Base-by-base conservation (phyloP, 2,113 vertebrate genomes). In the Alosa alosa region DNA sequence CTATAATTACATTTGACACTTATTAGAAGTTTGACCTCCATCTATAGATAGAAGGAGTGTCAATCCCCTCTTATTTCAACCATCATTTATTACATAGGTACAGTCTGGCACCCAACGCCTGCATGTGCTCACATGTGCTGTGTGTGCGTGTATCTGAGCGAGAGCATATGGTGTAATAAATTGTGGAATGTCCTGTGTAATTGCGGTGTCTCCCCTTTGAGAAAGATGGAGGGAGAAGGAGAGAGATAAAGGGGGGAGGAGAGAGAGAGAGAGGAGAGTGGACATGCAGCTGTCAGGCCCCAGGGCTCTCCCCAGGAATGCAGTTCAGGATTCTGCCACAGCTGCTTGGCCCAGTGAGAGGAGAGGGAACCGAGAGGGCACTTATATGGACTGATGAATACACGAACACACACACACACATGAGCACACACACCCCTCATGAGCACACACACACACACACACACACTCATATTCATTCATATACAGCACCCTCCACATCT, bases 111-210 rank as follows among this genome's bases (percentile, higher is more conserved):
- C 39, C 31, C 31, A 3, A 15, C 31, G 31, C 72, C 10, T 72
- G 64, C 31, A 72, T 36, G 64, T 72, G 25, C 11, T 0, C 25
- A 25, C 31, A 15, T 36, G 31, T 68, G 20, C 22, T 81, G 13
- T 78, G 60, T 68, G 36, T 87, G 78, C 81, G 7, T 82, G 75
- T 86, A 52, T 82, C 31, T 64, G 84, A 81, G 46, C 85, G 36
- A 31, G 83, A 11, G 31, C 81, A n/a, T 22, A 55, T 72, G 64
- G 84, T 36, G 72, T 84, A 84, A 88, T 88, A 91, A 88, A 91
- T 49, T 78, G 49, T 84, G 90, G 90, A 91, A 91, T 91, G 90
- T 83, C 68, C 84, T 36, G 39, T 89, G 75, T 83, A 87, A 89
- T 89, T 89, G 86, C 60, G 50, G 85, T 60, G 11, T 81, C 84